Conservation (phyloP, 2,113 vertebrate species). For the Casuarius casuarius region DNA sequence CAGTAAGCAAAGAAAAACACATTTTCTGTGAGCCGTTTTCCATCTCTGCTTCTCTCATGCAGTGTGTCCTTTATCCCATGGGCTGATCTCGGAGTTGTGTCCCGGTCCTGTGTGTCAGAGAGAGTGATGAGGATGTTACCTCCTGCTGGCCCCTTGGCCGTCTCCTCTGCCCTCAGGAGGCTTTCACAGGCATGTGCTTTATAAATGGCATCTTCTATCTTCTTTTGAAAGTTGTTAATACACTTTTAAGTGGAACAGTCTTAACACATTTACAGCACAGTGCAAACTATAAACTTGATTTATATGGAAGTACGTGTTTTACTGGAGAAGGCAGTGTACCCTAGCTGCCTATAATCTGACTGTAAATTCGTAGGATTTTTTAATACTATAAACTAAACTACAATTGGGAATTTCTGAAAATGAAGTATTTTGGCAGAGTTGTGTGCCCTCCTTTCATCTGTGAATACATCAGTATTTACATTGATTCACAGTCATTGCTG, state of each 20-base stretch:
- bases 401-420: conserved; percentile 35
- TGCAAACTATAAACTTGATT: conserved; percentile 55
- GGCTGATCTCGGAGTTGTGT: background rate
- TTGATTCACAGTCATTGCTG: conserved; percentile 26
- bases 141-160: background rate
- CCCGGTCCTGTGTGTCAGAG: background rate
- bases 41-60: background rate
- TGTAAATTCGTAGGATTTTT: conserved; percentile 16
- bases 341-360: conserved; percentile 35
- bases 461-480: conserved; percentile 44
- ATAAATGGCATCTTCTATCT: conserved; percentile 17
- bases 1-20: background rate
- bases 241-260: conserved; percentile 29
- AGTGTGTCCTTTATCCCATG: background rate
- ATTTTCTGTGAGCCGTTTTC: conserved; percentile 4
- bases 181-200: background rate
- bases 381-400: background rate
- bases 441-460: conserved; percentile 32
- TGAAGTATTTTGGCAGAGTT: conserved; percentile 19
- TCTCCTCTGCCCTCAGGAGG: background rate
- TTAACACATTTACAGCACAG: conserved; percentile 22
- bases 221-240: conserved; percentile 43
- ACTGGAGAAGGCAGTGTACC: conserved; percentile 9
- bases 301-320: conserved; percentile 48
- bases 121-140: background rate